phyloP scores from a whole-genome alignment of 2,888 invertebrate species.

The Caenorhabditis sulstoni region DNA sequence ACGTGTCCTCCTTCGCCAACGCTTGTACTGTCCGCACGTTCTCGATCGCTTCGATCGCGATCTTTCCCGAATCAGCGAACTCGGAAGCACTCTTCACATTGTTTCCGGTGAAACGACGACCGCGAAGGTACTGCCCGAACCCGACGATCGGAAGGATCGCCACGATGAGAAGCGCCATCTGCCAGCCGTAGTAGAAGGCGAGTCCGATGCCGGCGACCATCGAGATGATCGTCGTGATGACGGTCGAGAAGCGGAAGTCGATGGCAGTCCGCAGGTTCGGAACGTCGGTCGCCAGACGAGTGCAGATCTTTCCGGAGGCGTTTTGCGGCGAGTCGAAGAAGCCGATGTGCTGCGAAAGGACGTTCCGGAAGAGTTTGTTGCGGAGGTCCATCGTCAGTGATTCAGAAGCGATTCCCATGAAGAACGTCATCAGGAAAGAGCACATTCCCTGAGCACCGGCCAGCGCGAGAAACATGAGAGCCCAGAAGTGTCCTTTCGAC shows the following conservation, averaged over 20 bases:
- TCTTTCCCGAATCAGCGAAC: slow-evolving; percentile 67
- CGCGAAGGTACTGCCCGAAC: slow-evolving; percentile 66
- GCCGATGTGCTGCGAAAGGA: slow-evolving; percentile 82
- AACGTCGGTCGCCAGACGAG: slow-evolving; percentile 82
- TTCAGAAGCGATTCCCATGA: slow-evolving; percentile 81
- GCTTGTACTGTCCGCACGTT: slow-evolving; percentile 82
- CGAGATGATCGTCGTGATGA: slow-evolving; percentile 80
- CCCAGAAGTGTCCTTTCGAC: slow-evolving; percentile 82
- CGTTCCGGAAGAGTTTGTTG: slow-evolving; percentile 81
- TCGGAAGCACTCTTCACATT: slow-evolving; percentile 79
- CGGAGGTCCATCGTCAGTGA: slow-evolving; percentile 81
- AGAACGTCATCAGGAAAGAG: slow-evolving; percentile 76
- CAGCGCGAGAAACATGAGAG: slow-evolving; percentile 81
- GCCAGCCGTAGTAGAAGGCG: slow-evolving; percentile 82
- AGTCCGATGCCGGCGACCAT: slow-evolving; percentile 71
- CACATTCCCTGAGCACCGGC: slow-evolving; percentile 81
- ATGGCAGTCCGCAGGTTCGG: slow-evolving; percentile 82
- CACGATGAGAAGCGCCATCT: slow-evolving; percentile 82
- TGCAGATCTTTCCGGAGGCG: slow-evolving; percentile 81
- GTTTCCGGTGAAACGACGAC: slow-evolving; percentile 79
- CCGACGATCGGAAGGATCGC: slow-evolving; percentile 81
- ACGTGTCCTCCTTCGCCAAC: slow-evolving; percentile 81
- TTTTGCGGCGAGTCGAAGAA: slow-evolving; percentile 82
- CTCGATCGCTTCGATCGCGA: slow-evolving; percentile 82
- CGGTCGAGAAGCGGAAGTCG: slow-evolving; percentile 81